Base-by-base conservation (phyloP, 2,888 invertebrate genomes). In the Incurvaria masculella region DNA sequence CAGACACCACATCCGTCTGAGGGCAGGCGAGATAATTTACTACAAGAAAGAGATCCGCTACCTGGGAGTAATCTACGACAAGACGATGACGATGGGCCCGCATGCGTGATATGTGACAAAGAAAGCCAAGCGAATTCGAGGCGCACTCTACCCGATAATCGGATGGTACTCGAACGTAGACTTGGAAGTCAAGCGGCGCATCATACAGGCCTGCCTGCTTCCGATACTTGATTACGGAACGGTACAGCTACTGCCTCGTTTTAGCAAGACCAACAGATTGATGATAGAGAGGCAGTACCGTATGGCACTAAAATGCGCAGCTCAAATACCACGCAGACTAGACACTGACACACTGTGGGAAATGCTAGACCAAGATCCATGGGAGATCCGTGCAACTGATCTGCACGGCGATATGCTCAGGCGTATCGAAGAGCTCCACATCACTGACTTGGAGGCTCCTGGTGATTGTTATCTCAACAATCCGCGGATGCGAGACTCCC, bases 351-450 rank as follows among this genome's bases (percentile, higher is more conserved):
- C 27, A 16, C 20, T 53, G n/a, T 51, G 50, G 52, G 49, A 53
- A 38, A 51, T 52, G 50, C 46, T 49, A n/a, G 50, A 52, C 42
- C 33, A 44, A 44, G 49, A 53, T 42, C 50, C 53, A 19, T 52
- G 49, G 47, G 49, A 51, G 19, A 43, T 52, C 38, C 46, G 49
- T 14, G 46, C 41, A 17, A 14, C 10, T n/a, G 41, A 41, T 21
- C 41, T 41, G n/a, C 10, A 41, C 41, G n/a, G 8, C 19, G 11
- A 41, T 6, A 41, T 41, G 41, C 19, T 41, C 33, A n/a, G 14
- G 33, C 33, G n/a, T n/a, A n/a, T n/a, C n/a, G n/a, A n/a, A n/a
- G n/a, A n/a, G n/a, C n/a, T n/a, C n/a, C n/a, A n/a, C n/a, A n/a
- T n/a, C n/a, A n/a, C n/a, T n/a, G n/a, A n/a, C n/a, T n/a, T n/a